Percentiles rank a stretch among this genome's conserved stretches.
Conservation (phyloP, 2,888 invertebrate genomes). For the Muschampia plurimacula region DNA sequence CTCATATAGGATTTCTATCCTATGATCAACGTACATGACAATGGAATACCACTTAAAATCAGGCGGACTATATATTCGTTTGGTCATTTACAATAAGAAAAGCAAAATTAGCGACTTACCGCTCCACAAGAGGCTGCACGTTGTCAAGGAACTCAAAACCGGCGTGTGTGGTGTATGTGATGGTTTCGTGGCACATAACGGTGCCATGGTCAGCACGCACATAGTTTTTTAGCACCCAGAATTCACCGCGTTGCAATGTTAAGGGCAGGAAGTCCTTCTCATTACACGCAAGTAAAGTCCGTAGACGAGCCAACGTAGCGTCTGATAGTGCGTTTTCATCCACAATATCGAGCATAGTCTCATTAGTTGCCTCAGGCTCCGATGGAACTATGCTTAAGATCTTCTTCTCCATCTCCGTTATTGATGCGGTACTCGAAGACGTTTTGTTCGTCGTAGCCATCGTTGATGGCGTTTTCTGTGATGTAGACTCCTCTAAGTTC, state of each 20-base stretch:
- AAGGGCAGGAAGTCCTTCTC: slow-evolving; percentile 86
- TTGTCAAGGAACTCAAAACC: slow-evolving; percentile 97
- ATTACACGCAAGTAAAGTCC: slow-evolving; percentile 86
- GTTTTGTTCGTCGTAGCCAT: slow-evolving; percentile 72
- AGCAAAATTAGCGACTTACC: slow-evolving; percentile 66
- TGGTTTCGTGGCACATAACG: slow-evolving; percentile 91
- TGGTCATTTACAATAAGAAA: not conserved
- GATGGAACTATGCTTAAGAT: slow-evolving; percentile 63
- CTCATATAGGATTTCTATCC: too few species aligned
- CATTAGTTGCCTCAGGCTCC: slow-evolving; percentile 66
- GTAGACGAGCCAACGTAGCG: slow-evolving; percentile 68
- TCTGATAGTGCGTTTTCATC: slow-evolving; percentile 74
- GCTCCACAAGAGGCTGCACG: slow-evolving; percentile 92
- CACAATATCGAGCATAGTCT: slow-evolving; percentile 65
- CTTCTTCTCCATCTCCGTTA: slow-evolving; percentile 69
- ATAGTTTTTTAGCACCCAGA: slow-evolving; percentile 96
- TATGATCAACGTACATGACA: too few species aligned
- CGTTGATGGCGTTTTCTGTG: slow-evolving; percentile 76
- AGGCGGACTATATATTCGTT: not conserved
- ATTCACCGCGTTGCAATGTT: slow-evolving; percentile 91
- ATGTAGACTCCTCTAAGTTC: slow-evolving; percentile 69
- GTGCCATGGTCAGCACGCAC: slow-evolving; percentile 89
- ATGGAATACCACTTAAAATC: not conserved
- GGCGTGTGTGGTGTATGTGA: slow-evolving; percentile 97
- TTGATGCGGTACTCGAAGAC: slow-evolving; percentile 74